Conservation (phyloP, 2,797 vertebrate genomes). For the Falco berigora region DNA sequence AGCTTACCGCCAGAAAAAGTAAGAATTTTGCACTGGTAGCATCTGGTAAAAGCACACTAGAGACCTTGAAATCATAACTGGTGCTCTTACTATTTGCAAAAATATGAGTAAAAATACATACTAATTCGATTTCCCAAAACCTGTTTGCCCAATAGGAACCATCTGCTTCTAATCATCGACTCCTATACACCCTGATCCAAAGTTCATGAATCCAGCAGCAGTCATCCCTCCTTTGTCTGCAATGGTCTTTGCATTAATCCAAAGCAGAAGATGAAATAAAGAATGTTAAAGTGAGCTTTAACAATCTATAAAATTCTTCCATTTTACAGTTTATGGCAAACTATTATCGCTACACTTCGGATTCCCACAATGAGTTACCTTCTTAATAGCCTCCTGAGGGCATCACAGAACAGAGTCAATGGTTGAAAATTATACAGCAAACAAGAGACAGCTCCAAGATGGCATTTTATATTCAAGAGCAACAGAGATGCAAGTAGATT, state of each 20-base stretch:
- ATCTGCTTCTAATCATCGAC: background rate
- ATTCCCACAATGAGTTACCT: conserved; percentile 1
- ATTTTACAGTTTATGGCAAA: background rate
- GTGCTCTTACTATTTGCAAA: background rate
- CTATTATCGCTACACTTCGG: background rate
- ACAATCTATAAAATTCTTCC: background rate
- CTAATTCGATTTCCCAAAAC: background rate
- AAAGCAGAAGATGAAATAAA: background rate
- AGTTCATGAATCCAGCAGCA: background rate
- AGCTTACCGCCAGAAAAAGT: background rate
- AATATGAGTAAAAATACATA: background rate
- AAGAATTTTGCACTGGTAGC: background rate
- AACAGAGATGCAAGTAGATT: conserved; percentile 17
- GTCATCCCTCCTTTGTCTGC: background rate
- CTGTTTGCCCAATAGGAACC: conserved; percentile 7
- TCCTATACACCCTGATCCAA: background rate
- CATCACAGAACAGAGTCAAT: background rate
- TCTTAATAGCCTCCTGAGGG: conserved; percentile 18
- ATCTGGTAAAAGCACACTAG: background rate
- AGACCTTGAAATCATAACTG: background rate
- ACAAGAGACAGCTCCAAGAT: background rate
- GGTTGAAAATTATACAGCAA: background rate
- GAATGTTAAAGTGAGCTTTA: conserved; percentile 14
- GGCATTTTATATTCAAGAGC: conserved; percentile 14
- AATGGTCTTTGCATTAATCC: background rate